Evolutionary conservation across 2,113 vertebrate genomes (phyloP).

Genomic region (Athene noctua): DNA sequence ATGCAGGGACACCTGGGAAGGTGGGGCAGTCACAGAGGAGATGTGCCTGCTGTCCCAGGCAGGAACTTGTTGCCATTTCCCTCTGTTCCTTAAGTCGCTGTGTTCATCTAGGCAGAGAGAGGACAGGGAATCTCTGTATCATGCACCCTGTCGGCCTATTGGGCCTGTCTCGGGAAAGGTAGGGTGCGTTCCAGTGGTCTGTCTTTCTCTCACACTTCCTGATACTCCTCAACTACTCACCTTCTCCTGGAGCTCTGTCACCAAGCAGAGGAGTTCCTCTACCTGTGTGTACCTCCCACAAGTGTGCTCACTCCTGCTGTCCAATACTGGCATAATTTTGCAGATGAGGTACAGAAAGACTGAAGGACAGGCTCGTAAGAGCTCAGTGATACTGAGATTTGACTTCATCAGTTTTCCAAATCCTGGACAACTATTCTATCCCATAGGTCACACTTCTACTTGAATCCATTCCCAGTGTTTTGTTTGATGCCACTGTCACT

Average conservation of each 20-base stretch:
- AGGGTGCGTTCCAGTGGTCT: neutral
- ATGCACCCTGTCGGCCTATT: neutral
- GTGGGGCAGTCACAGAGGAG: neutral
- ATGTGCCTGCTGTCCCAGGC: neutral
- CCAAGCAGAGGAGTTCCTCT: neutral
- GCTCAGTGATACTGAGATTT: neutral
- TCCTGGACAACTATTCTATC: neutral
- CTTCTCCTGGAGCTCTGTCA: neutral
- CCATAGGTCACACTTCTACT: neutral
- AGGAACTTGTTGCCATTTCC: neutral
- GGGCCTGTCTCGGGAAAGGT: neutral
- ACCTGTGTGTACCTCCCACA: neutral
- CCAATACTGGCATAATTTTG: neutral
- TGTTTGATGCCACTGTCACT: neutral
- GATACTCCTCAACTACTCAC: neutral
- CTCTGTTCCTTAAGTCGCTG: neutral
- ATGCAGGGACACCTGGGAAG: neutral
- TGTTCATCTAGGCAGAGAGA: neutral
- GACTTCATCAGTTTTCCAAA: neutral
- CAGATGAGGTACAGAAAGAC: neutral
- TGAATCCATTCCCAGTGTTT: neutral
- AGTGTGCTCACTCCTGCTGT: neutral
- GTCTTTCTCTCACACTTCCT: neutral
- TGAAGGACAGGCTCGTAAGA: neutral
- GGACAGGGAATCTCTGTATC: neutral